Base-by-base conservation (phyloP, 2,113 vertebrate genomes). In the Callipepla californica region DNA sequence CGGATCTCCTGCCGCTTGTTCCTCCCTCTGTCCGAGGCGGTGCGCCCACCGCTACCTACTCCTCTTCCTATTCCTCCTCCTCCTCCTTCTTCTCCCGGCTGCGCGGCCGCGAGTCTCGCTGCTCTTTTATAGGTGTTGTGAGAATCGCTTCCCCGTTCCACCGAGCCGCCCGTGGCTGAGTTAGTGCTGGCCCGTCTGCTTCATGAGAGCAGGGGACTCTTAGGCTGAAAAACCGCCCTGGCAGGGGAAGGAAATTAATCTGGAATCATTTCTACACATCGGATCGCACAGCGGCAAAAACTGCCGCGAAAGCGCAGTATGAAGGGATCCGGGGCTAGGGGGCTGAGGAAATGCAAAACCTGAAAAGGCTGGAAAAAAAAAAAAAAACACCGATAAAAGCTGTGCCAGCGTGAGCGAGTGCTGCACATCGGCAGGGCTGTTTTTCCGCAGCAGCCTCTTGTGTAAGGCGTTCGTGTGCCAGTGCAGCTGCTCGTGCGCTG, bases 391-490 rank as follows among this genome's bases (percentile, higher is more conserved):
- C 36, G 11, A 11, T 4, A 40, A 40, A 42, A 7, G 22, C 38
- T 12, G 4, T 16, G 44, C 18, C 65, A 1, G 38, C 16, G 13
- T 32, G 1, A 23, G 8, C 0, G 21, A 4, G 15, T 5, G 48
- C 40, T 11, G 4, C 53, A 0, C 30, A 0, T 1, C 20, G 19
- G 1, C 28, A 3, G 17, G 32, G 34, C 1, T 19, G 67, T 21
- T 63, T 23, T 18, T 53, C 34, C 5, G 2, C 45, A 2, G 20
- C 3, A 1, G 13, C 4, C 4, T 34, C 20, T 15, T 23, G 47
- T 40, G 34, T 8, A n/a, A 19, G 42, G 44, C 40, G 65, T 7
- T 12, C 5, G 18, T 6, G 22, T 6, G 70, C 75, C 85, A 15
- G 0, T 18, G 2, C 48, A 25, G 50, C 93, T 76, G 85, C 62